Base-by-base conservation (phyloP, 2,113 vertebrate species). In the Malurus cyaneus region DNA sequence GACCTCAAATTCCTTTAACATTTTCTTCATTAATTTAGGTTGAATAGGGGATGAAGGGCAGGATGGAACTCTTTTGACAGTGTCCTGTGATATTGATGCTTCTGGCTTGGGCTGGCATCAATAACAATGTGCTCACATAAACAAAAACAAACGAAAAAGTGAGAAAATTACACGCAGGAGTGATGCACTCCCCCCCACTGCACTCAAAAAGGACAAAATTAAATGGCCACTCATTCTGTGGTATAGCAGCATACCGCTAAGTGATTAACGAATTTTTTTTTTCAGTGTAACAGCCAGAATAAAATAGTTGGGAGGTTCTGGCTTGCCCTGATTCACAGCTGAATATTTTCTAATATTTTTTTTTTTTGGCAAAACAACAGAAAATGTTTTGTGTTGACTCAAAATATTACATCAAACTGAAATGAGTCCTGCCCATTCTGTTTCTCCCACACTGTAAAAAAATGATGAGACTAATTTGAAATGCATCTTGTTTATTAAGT, bases 401-500 rank as follows among this genome's bases (percentile, higher is more conserved):
- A 89, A 85, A 86, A 60, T 14, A 81, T 80, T 80, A 39, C 29
- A 79, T 78, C 56, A 85, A 87, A 54, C 59, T 84, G 52, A 84
- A 95, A 74, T 10, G 1, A 31, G 24, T 60, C 34, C 18, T 94
- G 14, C 47, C 56, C 0, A 0, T 5, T 44, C 44, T 1, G 0
- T 79, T 95, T 60, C 24, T 79, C 15, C 44, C 2, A 0, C 39
- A n/a, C 8, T 67, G 34, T 71, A 53, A 85, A 91, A 86, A 80
- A 89, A 60, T 25, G 4, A 54, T 93, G 41, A 60, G 39, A 64
- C 34, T 84, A 81, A 87, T 89, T 91, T 74, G 61, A 91, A 95
- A 81, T 67, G n/a, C 12, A 72, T 87, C 47, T 74, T 92, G 44
- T 92, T 96, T 91, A 87, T 84, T 54, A 78, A 89, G 42, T 59